Evolutionary conservation across 2,797 vertebrate species (phyloP).

Genomic region (Hyperoplus lanceolatus): DNA sequence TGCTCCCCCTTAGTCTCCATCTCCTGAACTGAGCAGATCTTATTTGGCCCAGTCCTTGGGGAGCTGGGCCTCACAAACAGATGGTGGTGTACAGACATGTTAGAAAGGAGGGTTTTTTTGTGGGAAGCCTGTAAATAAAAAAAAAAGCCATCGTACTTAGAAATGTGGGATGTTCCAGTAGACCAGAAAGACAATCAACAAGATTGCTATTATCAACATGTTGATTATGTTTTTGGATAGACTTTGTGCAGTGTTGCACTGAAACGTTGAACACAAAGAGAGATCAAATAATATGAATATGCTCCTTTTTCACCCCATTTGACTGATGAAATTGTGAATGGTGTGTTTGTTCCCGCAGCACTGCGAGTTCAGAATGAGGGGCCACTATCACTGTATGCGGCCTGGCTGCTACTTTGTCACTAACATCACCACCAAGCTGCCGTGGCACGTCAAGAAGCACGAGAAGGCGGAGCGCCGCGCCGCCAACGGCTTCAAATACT

Average conservation of each 20-base stretch:
- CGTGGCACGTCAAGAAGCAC: slow-evolving; percentile 98
- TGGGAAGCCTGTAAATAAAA: slow-evolving; percentile 50
- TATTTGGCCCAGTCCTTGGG: slow-evolving; percentile 84
- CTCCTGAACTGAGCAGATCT: slow-evolving; percentile 82
- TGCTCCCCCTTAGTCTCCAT: slow-evolving; percentile 63
- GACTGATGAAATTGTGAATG: slow-evolving; percentile 45
- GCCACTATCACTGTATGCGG: slow-evolving; percentile 98
- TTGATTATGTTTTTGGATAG: slow-evolving; percentile 38
- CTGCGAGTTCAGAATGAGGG: slow-evolving; percentile 98
- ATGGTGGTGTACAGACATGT: slow-evolving; percentile 85
- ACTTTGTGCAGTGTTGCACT: background rate
- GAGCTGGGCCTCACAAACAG: slow-evolving; percentile 83
- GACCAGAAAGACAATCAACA: slow-evolving; percentile 23
- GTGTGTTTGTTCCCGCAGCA: slow-evolving; percentile 84
- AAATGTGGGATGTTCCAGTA: slow-evolving; percentile 52
- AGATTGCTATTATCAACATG: background rate
- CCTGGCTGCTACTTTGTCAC: slow-evolving; percentile 96
- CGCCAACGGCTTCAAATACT: slow-evolving; percentile 98
- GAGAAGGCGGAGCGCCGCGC: slow-evolving; percentile 98
- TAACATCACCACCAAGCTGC: slow-evolving; percentile 99
- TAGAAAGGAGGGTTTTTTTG: slow-evolving; percentile 65
- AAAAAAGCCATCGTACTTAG: slow-evolving; percentile 27
- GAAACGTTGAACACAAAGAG: slow-evolving; percentile 30
- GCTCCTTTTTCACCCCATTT: slow-evolving; percentile 27
- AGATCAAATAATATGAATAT: slow-evolving; percentile 40